phyloP scores from a whole-genome alignment of 2,797 vertebrate genomes.

The Masticophis lateralis region DNA sequence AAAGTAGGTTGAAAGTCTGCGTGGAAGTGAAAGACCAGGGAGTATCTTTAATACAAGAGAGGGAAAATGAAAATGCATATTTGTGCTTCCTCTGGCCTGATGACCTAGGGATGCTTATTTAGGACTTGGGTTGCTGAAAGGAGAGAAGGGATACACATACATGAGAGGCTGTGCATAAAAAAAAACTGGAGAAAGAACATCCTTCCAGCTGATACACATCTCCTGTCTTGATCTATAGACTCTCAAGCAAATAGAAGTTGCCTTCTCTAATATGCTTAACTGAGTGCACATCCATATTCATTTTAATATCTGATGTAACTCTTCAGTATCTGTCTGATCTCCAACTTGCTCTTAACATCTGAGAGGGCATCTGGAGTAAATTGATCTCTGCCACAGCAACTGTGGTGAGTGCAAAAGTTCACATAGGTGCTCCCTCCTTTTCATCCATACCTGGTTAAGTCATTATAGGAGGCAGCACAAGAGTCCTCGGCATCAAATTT shows the following conservation, averaged over 20 bases:
- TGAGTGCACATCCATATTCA: neutral
- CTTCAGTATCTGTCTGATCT: neutral
- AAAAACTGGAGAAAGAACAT: neutral
- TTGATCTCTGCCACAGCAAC: neutral
- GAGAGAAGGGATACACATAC: neutral
- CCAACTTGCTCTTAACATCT: neutral
- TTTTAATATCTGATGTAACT: neutral
- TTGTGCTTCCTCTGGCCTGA: neutral
- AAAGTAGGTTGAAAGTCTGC: slow-evolving; percentile 72
- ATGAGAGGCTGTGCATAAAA: neutral
- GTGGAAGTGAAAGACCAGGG: neutral
- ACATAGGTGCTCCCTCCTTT: neutral
- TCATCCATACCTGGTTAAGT: neutral
- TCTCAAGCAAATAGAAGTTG: neutral
- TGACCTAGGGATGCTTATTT: neutral
- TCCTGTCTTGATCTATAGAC: neutral
- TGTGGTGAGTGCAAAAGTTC: neutral
- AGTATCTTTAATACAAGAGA: neutral
- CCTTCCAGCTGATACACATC: neutral
- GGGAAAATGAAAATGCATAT: neutral
- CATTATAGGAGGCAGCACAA: neutral
- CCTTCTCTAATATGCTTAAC: neutral
- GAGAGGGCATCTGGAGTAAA: neutral
- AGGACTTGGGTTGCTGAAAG: neutral
- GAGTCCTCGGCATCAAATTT: neutral